Evolutionary conservation across 2,113 vertebrate genomes (phyloP), one percentile per base, ranked within the genome.

Genomic region (Raja brachyura): DNA sequence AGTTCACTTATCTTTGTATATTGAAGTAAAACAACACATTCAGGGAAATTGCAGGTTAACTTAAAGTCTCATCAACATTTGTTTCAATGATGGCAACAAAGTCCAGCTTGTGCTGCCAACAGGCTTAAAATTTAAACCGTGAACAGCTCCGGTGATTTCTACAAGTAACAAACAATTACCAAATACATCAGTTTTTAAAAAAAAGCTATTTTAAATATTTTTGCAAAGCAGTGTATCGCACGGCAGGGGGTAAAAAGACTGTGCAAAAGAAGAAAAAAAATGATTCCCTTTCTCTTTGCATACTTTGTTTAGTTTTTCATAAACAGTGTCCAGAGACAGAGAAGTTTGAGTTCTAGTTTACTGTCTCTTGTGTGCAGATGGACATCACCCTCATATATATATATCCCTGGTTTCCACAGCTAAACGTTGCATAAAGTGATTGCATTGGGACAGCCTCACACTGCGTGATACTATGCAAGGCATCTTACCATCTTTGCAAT

Each of bases 81-180:
- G 95, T 98, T 97, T 98, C 97, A 97, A 97, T 96, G 96, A 98
- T 98, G 98, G 98, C 98, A 99, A 99, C 98, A 99, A 99, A 99
- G 98, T 99, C 99, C 99, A 99, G 98, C 98, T 99, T 98, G 97
- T 99, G 98, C 98, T 97, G 98, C 98, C 98, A 98, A 97, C 97
- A 97, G 97, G 97, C 98, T 97, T 97, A 95, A 96, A 95, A 95
- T 94, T 96, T 96, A 97, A 98, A 98, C 98, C 97, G 97, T 96
- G 97, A 98, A 99, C 98, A 98, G 98, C 97, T 97, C 83, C 83
- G 83, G 83, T 88, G 59, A 88, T 88, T 97, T 96, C 96, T 96
- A 95, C 97, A 97, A 98, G 97, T 98, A 97, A 99, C 98, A 99
- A 98, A 99, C 98, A 98, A 97, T 98, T 98, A 98, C 97, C 98